Base-by-base conservation (phyloP, 2,888 invertebrate genomes). In the Zygogramma bicolorata region DNA sequence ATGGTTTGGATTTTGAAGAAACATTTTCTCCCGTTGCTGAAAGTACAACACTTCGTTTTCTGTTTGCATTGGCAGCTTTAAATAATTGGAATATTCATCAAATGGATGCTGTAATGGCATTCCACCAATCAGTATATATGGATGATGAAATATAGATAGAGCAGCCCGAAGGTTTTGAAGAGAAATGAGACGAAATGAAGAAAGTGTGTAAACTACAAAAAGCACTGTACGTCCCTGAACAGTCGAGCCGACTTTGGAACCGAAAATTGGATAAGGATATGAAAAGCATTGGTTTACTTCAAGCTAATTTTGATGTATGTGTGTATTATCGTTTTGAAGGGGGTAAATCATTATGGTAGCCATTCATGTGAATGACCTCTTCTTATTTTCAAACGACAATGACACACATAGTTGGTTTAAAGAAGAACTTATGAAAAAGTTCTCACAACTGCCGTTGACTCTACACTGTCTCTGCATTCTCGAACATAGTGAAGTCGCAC, bases 11-110 rank as follows among this genome's bases (percentile, higher is more conserved):
- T 40, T 69, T 40, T 20, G 63, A 63, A 29, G 68, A 68, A 65
- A 72, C 49, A 8, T 72, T 46, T 68, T 57, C 65, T 13, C 72
- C 72, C 20, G 72, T 72, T 27, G 72, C 31, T n/a, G 15, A 63
- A 63, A 13, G 18, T 27, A 59, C 72, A 20, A 53, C 72, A 22
- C 25, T 72, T 29, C 40, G 72, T 53, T 20, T 72, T 34, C 27
- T 71, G 46, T n/a, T 67, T 40, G 65, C 65, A 5, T 59, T 70
- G 29, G 59, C 65, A 22, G 40, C 22, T 29, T 46, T 49, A 34
- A 4, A 38, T n/a, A 29, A 61, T 15, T 46, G 60, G 25, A 27
- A 25, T 15, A 25, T 61, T n/a, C 29, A 68, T 31, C 68, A 62
- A n/a, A 68, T 68, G 68, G 68, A 68, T 62, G 68, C 25, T 20